Base-by-base conservation (phyloP, 2,888 invertebrate genomes). In the Sarcophaga subvicina region DNA sequence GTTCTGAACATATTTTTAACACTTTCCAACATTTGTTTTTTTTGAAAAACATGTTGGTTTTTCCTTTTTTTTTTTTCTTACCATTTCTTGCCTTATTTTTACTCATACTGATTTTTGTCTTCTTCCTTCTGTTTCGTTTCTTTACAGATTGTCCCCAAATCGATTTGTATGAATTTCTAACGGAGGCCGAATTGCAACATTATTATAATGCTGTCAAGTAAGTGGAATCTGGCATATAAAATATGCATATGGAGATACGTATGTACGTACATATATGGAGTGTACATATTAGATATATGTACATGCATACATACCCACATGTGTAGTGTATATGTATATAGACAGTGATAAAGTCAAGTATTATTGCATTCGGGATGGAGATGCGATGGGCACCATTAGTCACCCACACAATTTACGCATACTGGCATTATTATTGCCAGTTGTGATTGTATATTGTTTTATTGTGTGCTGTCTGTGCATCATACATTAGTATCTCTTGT, bases 181-280 rank as follows among this genome's bases (percentile, higher is more conserved):
- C 97, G 92, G 98, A 98, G 94, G 98, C 98, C 67, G 98, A 99
- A 93, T 95, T 99, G 76, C 97, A 97, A 91, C 98, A 99, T 92
- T 99, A 99, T 94, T 98, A 97, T 92, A 96, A 95, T 92, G 94
- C 95, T 90, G 95, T 96, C 92, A 96, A 96, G 96, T 96, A 94
- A 94, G 94, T 93, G 67, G 54, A 54, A 54, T 54, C 54, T 54
- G 54, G 5, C 54, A 54, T 54, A 54, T 37, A 37, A 37, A 78
- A 80, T 62, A 66, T 64, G 59, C 12, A 54, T 45, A 63, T 12
- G 22, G 5, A 72, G 22, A 37, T 37, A 37, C 8, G 10, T 17
- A 5, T 2, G 2, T 14, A 54, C 14, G 4, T 49, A 54, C 14
- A 54, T 14, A 54, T 54, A 14, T 14, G 8, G 37, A 8, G 8